phyloP scores from a whole-genome alignment of 1,140 invertebrate species.

The Oedothorax gibbosus region DNA sequence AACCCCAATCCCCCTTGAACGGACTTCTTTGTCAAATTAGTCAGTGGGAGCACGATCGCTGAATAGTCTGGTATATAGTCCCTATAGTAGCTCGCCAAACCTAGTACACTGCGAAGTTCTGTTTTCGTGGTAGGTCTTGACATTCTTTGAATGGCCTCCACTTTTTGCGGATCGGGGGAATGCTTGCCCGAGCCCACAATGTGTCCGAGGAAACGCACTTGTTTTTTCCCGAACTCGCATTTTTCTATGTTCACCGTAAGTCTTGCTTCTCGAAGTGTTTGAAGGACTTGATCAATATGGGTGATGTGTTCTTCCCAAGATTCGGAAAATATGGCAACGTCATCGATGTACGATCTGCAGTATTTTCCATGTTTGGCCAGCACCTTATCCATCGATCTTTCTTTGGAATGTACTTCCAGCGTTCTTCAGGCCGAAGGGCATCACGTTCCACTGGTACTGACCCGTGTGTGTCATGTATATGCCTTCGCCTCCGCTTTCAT shows the following conservation, averaged over 20 bases:
- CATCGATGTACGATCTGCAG: not conserved
- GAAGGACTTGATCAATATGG: not conserved
- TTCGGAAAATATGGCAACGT: not conserved
- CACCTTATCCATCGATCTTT: not conserved
- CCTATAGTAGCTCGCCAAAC: not conserved
- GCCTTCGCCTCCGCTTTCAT: constrained; percentile 65
- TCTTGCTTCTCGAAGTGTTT: not conserved
- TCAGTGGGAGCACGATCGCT: not conserved
- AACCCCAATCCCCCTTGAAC: not conserved
- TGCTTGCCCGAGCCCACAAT: not conserved
- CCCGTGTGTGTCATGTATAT: constrained; percentile 65
- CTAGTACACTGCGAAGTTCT: not conserved
- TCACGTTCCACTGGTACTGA: not conserved
- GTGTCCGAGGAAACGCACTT: constrained; percentile 2
- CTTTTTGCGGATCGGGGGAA: not conserved
- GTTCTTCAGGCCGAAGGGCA: not conserved
- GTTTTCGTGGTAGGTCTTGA: not conserved
- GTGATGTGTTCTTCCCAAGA: not conserved
- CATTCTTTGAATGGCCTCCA: not conserved
- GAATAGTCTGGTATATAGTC: not conserved
- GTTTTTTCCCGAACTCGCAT: not conserved
- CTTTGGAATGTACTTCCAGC: constrained; percentile 1
- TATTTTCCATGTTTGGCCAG: not conserved
- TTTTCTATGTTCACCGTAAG: constrained; percentile 6
- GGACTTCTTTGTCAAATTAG: not conserved